Conservation (phyloP, 2,113 vertebrate species). For the Dendropsophus ebraccatus region DNA sequence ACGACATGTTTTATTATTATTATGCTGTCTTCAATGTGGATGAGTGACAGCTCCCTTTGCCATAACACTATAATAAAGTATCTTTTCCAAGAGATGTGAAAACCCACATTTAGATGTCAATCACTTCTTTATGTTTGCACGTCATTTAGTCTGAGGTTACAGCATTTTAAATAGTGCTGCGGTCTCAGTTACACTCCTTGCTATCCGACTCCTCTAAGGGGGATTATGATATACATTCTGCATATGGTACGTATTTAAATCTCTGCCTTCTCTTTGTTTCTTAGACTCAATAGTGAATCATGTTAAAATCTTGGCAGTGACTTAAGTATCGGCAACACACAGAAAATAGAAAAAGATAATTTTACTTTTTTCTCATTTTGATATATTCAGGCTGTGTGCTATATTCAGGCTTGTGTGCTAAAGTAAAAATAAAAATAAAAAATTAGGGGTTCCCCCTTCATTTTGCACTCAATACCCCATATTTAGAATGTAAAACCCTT, state of each 20-base stretch:
- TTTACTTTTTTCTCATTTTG: no score
- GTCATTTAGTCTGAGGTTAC: constrained; percentile 42
- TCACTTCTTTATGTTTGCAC: constrained; percentile 67
- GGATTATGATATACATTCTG: background rate
- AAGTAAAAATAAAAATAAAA: no score
- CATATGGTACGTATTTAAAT: background rate
- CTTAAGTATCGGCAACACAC: no score
- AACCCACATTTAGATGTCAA: constrained; percentile 65
- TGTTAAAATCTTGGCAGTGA: no score
- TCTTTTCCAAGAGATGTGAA: constrained; percentile 56
- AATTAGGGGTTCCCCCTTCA: no score
- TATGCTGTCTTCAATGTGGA: constrained; percentile 50
- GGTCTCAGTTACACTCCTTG: background rate
- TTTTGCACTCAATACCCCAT: no score
- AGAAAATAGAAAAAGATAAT: no score
- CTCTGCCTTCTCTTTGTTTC: background rate
- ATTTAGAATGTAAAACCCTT: no score
- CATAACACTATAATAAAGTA: constrained; percentile 63
- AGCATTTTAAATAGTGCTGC: background rate
- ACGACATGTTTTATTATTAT: constrained; percentile 57
- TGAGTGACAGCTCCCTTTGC: constrained; percentile 66
- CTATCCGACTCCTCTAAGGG: background rate
- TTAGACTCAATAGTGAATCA: no score
- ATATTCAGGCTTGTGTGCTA: no score
- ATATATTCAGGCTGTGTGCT: no score